These are phyloP conservation scores for Hydractinia symbiolongicarpus DNA, from an alignment of 30 jellyfish, hydroid and myxozoan species.

Conservation along the genomic window DNA sequence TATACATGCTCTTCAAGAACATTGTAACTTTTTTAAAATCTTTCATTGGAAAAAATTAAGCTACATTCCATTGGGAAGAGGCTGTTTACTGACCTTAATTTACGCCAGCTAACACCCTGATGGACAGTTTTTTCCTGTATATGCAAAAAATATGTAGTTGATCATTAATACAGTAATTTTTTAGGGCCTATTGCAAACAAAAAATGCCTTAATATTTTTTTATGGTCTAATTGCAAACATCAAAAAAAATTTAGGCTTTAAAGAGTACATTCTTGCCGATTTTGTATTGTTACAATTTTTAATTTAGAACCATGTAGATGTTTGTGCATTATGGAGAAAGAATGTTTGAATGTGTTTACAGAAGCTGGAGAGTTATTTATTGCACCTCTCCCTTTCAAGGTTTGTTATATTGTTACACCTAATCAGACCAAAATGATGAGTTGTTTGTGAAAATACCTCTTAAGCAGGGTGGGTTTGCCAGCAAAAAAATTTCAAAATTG, in stretches of 20 bases:
- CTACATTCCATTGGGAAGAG: too few relatives aligned
- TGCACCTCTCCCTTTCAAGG: conserved; percentile 72
- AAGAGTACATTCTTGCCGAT: neutral
- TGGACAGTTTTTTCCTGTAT: too few relatives aligned
- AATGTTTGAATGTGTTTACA: conserved; percentile 44
- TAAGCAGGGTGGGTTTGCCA: too few relatives aligned
- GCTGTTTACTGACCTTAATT: too few relatives aligned
- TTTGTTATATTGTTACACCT: neutral
- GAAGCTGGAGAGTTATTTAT: conserved; percentile 50
- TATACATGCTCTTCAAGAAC: too few relatives aligned
- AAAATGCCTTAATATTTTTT: neutral
- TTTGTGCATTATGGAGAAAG: conserved; percentile 56
- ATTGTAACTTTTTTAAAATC: too few relatives aligned
- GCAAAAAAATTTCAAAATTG: too few relatives aligned
- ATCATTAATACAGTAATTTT: too few relatives aligned
- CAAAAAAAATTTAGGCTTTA: neutral
- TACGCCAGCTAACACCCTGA: too few relatives aligned
- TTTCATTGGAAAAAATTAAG: too few relatives aligned
- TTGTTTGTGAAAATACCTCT: neutral
- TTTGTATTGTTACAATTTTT: neutral
- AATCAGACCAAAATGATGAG: neutral
- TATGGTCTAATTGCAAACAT: neutral
- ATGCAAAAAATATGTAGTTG: too few relatives aligned
- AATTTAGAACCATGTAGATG: conserved; percentile 1
- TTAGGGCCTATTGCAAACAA: too few relatives aligned